A percentile compares a stretch with the other conserved stretches of the same genome.
These are phyloP conservation scores for Cottus gobio DNA, from an alignment of 2,113 vertebrate species.

Conservation along the genomic window DNA sequence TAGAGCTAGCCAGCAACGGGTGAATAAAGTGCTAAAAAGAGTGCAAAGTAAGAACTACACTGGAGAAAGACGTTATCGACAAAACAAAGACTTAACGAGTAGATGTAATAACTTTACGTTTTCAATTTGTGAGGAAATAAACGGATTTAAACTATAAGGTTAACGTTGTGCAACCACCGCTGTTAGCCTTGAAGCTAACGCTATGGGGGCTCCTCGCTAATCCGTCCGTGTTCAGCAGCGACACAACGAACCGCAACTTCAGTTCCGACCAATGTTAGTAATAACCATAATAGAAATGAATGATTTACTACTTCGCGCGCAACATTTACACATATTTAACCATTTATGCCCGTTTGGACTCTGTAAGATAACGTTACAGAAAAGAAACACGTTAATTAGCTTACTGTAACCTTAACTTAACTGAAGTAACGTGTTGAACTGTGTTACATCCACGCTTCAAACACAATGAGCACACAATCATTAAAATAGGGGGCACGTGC, in stretches of 20 bases:
- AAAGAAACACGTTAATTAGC: neutral
- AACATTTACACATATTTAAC: neutral
- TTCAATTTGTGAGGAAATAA: neutral
- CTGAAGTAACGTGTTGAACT: too few species aligned
- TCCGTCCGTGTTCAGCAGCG: neutral
- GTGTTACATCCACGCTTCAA: too few species aligned
- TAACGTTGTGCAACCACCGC: neutral
- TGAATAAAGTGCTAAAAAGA: neutral
- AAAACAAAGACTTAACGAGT: neutral
- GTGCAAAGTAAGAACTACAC: neutral
- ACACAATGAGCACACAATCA: too few species aligned
- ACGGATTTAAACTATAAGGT: neutral
- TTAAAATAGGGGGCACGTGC: neutral
- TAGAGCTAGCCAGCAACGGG: neutral
- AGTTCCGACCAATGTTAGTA: conserved; percentile 25
- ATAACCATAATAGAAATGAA: neutral
- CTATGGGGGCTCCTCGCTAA: neutral
- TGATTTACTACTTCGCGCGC: too few species aligned
- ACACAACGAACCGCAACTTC: neutral
- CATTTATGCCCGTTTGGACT: too few species aligned
- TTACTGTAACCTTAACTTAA: neutral
- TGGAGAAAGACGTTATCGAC: neutral
- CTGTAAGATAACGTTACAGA: neutral
- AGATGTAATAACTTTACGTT: neutral
- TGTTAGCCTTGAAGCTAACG: neutral